A percentile compares a stretch with the other conserved stretches of the same genome.
These are phyloP conservation scores for Scolopax rusticola DNA, from an alignment of 2,797 vertebrate species.

Conservation along the genomic window DNA sequence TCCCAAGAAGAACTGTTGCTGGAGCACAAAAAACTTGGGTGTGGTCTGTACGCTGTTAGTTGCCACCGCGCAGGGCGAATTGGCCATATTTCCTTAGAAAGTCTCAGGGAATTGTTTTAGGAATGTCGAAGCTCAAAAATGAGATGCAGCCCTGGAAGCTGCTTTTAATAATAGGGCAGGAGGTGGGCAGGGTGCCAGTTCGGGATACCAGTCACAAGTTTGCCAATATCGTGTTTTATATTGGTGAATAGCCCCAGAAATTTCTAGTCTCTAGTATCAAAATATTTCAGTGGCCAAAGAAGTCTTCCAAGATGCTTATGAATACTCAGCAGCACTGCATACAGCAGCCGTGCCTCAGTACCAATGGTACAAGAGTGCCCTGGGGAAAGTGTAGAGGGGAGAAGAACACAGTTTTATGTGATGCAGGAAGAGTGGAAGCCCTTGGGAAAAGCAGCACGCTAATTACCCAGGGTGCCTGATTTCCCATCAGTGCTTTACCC, in stretches of 20 bases:
- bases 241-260: not conserved
- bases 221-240: not conserved
- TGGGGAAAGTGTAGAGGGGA: not conserved
- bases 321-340: not conserved
- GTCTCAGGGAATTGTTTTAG: not conserved
- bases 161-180: not conserved
- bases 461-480: not conserved
- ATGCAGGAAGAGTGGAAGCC: not conserved
- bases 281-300: not conserved
- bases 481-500: not conserved
- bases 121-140: not conserved
- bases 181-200: not conserved
- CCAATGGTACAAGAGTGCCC: not conserved
- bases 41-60: not conserved
- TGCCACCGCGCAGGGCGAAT: not conserved
- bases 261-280: not conserved
- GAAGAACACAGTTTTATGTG: not conserved
- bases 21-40: not conserved
- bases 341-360: not conserved
- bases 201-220: not conserved
- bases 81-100: not conserved
- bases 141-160: not conserved
- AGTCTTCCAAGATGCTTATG: not conserved
- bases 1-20: not conserved
- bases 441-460: rapidly evolving